Conservation (phyloP, 2,888 invertebrate genomes). For the Eristalis tenax region DNA sequence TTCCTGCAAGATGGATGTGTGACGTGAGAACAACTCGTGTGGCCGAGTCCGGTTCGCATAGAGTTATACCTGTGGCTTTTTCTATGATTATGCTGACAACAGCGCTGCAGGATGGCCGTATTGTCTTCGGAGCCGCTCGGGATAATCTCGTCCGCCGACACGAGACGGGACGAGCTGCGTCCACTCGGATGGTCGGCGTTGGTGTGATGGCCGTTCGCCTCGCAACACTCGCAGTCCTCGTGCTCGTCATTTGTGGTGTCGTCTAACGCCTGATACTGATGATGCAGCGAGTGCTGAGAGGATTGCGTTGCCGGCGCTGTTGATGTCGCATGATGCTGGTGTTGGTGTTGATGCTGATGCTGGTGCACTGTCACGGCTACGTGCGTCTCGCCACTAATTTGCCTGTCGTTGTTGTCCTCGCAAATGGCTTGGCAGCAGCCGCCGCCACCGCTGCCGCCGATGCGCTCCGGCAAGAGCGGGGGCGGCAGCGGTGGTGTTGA, state of each 20-base stretch:
- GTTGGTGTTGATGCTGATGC: slow-evolving; percentile 74
- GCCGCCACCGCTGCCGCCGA: background rate
- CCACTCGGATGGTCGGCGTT: slow-evolving; percentile 61
- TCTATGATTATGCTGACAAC: slow-evolving; percentile 70
- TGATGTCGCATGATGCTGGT: slow-evolving; percentile 73
- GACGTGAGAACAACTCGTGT: slow-evolving; percentile 64
- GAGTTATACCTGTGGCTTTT: slow-evolving; percentile 69
- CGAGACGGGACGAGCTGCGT: slow-evolving; percentile 67
- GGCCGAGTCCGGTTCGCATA: slow-evolving; percentile 54
- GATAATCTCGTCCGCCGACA: slow-evolving; percentile 73
- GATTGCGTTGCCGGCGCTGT: slow-evolving; percentile 56
- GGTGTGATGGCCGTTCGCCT: slow-evolving; percentile 48
- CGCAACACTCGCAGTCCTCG: slow-evolving; percentile 62
- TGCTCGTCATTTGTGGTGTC: slow-evolving; percentile 68
- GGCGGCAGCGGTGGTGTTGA: slow-evolving; percentile 66
- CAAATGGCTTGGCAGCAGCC: slow-evolving; percentile 64
- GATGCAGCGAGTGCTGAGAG: slow-evolving; percentile 66
- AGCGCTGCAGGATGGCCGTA: slow-evolving; percentile 59
- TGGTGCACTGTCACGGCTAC: slow-evolving; percentile 74
- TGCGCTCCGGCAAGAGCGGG: slow-evolving; percentile 62
- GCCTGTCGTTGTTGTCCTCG: slow-evolving; percentile 71
- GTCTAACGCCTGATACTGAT: slow-evolving; percentile 71
- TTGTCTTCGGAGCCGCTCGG: slow-evolving; percentile 75
- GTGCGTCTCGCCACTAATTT: slow-evolving; percentile 74
- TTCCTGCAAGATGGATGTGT: slow-evolving; percentile 72